Conservation (phyloP, 2,888 invertebrate genomes). For the Julus scanicus region DNA sequence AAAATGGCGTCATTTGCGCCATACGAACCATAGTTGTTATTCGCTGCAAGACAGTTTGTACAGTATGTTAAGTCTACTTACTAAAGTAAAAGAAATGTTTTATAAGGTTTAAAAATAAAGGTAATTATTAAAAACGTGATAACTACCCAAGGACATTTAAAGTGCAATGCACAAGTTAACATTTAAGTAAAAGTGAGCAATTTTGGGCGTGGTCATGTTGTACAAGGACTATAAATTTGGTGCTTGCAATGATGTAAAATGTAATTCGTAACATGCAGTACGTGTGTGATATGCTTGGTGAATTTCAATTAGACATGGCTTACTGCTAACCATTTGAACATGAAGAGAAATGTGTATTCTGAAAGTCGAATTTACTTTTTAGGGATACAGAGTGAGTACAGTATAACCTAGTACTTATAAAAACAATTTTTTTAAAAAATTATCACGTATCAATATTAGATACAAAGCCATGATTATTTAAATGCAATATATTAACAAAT, state of each 20-base stretch:
- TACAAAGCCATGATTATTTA: no score
- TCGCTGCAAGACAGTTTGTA: not conserved
- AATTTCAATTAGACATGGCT: not conserved
- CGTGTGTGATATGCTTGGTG: not conserved
- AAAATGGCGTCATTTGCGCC: not conserved
- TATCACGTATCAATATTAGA: no score
- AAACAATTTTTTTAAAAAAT: no score
- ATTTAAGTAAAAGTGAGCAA: no score
- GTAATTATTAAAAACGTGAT: no score
- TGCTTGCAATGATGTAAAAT: not conserved
- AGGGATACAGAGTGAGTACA: not conserved
- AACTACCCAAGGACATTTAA: no score
- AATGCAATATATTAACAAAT: no score
- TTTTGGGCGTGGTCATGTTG: no score
- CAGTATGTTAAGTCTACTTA: not conserved
- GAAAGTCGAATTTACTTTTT: not conserved
- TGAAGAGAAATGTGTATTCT: not conserved
- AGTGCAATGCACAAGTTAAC: no score
- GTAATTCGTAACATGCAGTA: not conserved
- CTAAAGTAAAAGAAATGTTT: not conserved
- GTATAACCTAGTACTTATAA: no score
- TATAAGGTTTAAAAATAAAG: no score
- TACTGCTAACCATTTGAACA: not conserved
- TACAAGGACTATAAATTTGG: not conserved
- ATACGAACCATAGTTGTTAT: not conserved